Evolutionary conservation across 2,113 vertebrate genomes (phyloP).

Genomic region (Falcunculus frontatus): DNA sequence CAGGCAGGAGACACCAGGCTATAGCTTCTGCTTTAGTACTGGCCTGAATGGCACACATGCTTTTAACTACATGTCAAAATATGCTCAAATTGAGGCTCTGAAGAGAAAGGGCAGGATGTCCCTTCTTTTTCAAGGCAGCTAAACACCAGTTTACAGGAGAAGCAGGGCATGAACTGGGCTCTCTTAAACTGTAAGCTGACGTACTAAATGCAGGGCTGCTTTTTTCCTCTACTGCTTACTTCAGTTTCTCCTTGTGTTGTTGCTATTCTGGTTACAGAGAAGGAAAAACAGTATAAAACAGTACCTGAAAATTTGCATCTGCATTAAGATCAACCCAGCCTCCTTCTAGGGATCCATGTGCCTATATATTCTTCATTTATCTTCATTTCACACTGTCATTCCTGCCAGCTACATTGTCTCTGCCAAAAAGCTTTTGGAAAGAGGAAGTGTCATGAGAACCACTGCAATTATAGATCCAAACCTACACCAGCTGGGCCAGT

Average conservation of each 20-base stretch:
- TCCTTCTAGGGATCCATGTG: neutral
- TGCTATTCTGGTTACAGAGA: neutral
- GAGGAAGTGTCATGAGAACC: constrained; percentile 32
- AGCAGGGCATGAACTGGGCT: neutral
- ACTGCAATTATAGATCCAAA: constrained; percentile 25
- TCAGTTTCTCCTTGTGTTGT: neutral
- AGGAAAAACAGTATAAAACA: neutral
- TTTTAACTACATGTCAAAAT: neutral
- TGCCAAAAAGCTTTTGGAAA: constrained; percentile 52
- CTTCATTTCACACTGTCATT: constrained; percentile 1
- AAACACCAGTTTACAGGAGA: neutral
- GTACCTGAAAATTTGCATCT: neutral
- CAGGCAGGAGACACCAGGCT: neutral
- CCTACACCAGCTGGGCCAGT: constrained; percentile 16
- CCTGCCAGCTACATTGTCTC: neutral
- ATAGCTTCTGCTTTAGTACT: neutral
- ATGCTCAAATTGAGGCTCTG: neutral
- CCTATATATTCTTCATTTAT: neutral
- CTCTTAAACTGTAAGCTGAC: neutral
- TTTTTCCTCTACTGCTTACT: neutral
- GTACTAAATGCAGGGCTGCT: fast-evolving
- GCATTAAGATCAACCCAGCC: neutral
- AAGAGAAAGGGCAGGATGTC: neutral
- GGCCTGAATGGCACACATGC: neutral
- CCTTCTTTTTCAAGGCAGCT: neutral